Evolutionary conservation across 2,113 vertebrate genomes (phyloP), one percentile per base, ranked within the genome.

Genomic region (Grammomys dolichurus): DNA sequence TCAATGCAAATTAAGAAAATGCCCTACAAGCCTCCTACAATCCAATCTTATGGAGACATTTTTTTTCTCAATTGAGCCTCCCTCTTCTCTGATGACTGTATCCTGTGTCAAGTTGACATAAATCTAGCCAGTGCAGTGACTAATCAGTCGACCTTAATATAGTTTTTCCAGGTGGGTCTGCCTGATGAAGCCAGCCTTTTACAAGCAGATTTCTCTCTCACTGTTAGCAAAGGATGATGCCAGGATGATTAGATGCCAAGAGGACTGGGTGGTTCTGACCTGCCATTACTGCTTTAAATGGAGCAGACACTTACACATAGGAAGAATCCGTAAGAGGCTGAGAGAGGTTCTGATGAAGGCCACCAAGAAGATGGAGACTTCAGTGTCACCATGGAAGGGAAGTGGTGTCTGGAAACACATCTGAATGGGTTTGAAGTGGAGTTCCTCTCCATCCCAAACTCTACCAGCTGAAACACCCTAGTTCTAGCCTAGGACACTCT

Each of bases 151-250:
- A 60, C 40, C 31, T 54, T 73, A 88, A 69, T 40, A 80, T 3
- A 48, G 54, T 82, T 70, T 48, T 28, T 51, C 26, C 58, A 43
- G 19, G 36, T 85, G 65, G 56, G 40, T 72, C n/a, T 88, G 40
- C 9, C n/a, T 80, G 84, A 85, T 31, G 43, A 81, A 63, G 33
- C 0, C 22, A 84, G 70, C 36, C 40, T 46, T 76, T 91, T 54
- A 69, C 72, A 95, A 73, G 70, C 33, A 90, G 54, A 24, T 28
- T 72, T 92, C 84, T 87, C 48, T 91, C 81, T 48, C 69, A 40
- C 6, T 51, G 43, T 80, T 26, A 46, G 85, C 13, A 40, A 19
- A 91, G 78, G 26, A n/a, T 31, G 77, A 48, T 22, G 2, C n/a
- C 43, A 84, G n/a, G 51, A 46, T 91, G 67, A 51, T 12, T 46